Conservation (phyloP, 2,113 vertebrate species). For the Lophotis ruficrista region DNA sequence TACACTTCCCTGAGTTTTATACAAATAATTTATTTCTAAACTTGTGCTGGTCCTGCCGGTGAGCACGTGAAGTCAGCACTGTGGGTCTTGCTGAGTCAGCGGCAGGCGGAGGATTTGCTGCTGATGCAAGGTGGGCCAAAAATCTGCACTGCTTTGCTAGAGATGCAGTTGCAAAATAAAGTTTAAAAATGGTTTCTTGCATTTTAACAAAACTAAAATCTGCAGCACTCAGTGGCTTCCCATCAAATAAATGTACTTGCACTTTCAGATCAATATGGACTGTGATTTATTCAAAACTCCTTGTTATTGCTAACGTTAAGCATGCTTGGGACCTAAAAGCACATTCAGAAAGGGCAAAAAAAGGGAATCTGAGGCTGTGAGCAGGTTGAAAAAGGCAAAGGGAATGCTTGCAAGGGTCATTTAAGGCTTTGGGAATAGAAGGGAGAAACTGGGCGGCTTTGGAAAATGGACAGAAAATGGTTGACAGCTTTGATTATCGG, state of each 20-base stretch:
- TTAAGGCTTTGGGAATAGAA: not conserved
- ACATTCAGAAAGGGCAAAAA: not conserved
- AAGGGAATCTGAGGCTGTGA: not conserved
- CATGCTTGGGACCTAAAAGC: not conserved
- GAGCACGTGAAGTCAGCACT: not conserved
- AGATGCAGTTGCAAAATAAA: not conserved
- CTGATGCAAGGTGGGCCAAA: not conserved
- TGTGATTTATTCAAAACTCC: not conserved
- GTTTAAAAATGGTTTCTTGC: not conserved
- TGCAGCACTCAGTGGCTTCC: rapidly evolving
- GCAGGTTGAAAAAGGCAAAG: not conserved
- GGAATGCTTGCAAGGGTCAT: not conserved
- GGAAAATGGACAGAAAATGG: not conserved
- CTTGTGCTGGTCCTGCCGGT: not conserved
- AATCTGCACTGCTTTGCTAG: not conserved
- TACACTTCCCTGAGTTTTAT: not conserved
- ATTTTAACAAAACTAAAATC: not conserved
- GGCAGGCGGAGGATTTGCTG: not conserved
- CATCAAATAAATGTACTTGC: not conserved
- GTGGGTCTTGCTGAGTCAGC: not conserved
- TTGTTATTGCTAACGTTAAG: not conserved
- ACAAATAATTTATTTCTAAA: not conserved
- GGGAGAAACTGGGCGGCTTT: not conserved
- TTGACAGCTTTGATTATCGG: not conserved
- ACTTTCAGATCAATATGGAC: not conserved